A percentile compares a stretch with the other conserved stretches of the same genome.
These are phyloP conservation scores for Corythoichthys intestinalis DNA, from an alignment of 2,113 vertebrate genomes.

Conservation along the genomic window DNA sequence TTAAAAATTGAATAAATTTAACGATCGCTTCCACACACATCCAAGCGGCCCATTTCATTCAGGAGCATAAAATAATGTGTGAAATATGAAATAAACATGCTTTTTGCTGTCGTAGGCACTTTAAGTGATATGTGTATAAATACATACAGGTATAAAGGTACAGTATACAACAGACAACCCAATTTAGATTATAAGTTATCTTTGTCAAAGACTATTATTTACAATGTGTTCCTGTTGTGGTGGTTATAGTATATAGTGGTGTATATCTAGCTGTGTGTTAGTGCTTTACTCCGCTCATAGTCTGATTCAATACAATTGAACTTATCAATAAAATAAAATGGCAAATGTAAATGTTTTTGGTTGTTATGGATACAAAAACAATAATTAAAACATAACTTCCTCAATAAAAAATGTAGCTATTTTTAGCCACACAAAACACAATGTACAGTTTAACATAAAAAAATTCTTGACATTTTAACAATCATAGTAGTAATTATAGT, in stretches of 20 bases:
- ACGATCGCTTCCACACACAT: too few relatives aligned
- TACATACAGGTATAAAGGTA: neutral
- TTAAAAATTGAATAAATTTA: too few relatives aligned
- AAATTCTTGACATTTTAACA: too few relatives aligned
- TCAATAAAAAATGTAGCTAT: neutral
- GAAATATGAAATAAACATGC: too few relatives aligned
- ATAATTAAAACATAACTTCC: neutral
- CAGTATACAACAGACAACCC: neutral
- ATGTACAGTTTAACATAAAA: neutral
- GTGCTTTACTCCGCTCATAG: too few relatives aligned
- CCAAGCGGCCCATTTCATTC: too few relatives aligned
- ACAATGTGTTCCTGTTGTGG: too few relatives aligned
- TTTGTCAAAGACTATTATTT: neutral
- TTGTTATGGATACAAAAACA: neutral
- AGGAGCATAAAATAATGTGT: too few relatives aligned
- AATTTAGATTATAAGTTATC: neutral
- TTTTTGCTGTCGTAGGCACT: too few relatives aligned
- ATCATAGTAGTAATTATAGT: too few relatives aligned
- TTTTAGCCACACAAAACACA: neutral
- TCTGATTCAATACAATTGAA: neutral
- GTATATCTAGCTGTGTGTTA: neutral
- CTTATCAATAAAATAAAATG: neutral
- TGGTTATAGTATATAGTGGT: too few relatives aligned
- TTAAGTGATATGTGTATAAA: neutral
- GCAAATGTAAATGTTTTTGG: neutral